These are phyloP conservation scores for Psittacara wagleri DNA, from an alignment of 2,113 vertebrate genomes.

Conservation along the genomic window DNA sequence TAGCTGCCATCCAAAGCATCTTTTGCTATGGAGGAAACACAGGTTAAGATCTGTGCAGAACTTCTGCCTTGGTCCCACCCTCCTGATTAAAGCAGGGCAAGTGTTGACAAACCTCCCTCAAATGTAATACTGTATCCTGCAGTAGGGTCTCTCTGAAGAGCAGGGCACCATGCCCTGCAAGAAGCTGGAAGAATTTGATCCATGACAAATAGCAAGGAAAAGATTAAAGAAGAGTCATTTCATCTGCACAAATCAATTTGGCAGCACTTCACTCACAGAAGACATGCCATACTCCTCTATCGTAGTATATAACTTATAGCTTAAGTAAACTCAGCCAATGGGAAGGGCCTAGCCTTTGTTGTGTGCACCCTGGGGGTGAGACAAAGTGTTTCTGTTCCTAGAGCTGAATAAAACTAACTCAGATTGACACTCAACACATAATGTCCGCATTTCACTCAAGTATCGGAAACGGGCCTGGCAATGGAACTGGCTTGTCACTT, in stretches of 20 bases:
- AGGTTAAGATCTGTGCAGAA: background rate
- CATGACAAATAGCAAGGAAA: background rate
- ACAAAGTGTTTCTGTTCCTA: background rate
- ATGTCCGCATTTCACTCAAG: background rate
- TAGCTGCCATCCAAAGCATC: background rate
- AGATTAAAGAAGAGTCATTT: conserved; percentile 10
- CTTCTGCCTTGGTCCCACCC: background rate
- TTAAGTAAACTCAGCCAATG: background rate
- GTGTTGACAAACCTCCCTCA: background rate
- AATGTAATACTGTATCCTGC: background rate
- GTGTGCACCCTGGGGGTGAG: background rate
- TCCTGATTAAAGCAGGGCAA: background rate
- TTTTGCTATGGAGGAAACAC: background rate
- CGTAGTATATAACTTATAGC: conserved; percentile 15
- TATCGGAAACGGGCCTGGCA: conserved; percentile 17
- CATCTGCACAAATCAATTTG: background rate
- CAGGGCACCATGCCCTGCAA: background rate
- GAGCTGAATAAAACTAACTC: conserved; percentile 34
- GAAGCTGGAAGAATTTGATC: background rate
- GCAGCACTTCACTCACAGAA: background rate
- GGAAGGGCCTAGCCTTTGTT: conserved; percentile 12
- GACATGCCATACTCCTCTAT: background rate
- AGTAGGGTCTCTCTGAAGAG: background rate
- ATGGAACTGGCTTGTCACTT: conserved; percentile 25
- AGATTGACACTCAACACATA: background rate